phyloP scores from a whole-genome alignment of 2,888 invertebrate genomes.

The Galerucella calmariensis region DNA sequence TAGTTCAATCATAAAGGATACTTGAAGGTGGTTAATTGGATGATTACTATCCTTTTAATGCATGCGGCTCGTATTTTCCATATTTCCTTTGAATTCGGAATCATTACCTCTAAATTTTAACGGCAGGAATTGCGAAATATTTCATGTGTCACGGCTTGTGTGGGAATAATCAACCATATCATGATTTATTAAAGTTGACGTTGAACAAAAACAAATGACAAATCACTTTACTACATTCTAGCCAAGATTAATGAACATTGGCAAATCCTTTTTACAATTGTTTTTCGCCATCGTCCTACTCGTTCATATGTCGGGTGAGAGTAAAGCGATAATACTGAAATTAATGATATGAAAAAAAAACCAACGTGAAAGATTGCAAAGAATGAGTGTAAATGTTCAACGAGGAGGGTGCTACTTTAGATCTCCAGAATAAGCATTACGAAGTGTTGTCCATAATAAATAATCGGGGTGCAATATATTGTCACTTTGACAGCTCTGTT shows the following conservation, averaged over 20 bases:
- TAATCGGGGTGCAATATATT: too few relatives aligned
- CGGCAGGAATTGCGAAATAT: conserved; percentile 18
- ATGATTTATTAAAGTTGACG: conserved; percentile 52
- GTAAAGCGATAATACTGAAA: conserved; percentile 34
- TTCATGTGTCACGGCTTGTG: conserved; percentile 27
- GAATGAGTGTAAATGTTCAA: conserved; percentile 2
- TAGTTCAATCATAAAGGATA: too few relatives aligned
- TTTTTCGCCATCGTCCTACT: conserved; percentile 40
- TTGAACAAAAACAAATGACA: conserved; percentile 52
- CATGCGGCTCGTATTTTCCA: too few relatives aligned
- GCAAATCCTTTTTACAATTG: conserved; percentile 46
- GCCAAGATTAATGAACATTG: conserved; percentile 49
- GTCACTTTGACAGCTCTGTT: too few relatives aligned
- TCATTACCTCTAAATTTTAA: conserved; percentile 14
- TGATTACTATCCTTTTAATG: too few relatives aligned
- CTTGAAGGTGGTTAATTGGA: too few relatives aligned
- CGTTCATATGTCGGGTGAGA: conserved; percentile 36
- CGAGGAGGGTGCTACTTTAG: neutral
- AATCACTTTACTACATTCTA: conserved; percentile 50
- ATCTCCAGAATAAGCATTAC: neutral
- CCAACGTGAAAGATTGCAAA: neutral
- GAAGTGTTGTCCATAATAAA: too few relatives aligned
- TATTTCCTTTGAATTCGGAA: conserved; percentile 1
- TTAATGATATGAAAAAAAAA: conserved; percentile 31
- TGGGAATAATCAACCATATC: conserved; percentile 52